Conservation (phyloP, 2,797 vertebrate species). For the Mus minutoides region DNA sequence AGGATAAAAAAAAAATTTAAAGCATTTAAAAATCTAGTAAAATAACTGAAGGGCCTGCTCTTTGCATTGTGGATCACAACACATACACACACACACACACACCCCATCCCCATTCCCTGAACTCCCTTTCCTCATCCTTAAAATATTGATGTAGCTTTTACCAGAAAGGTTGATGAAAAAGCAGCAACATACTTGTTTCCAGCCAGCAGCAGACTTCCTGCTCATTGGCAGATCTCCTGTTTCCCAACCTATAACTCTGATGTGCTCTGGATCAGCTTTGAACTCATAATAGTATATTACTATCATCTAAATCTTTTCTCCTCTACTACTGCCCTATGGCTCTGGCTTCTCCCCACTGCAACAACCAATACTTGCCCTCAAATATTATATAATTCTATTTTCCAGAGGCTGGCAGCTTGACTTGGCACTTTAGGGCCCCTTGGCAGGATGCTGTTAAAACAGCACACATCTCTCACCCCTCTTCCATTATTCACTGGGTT, state of each 20-base stretch:
- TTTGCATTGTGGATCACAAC: slow-evolving; percentile 86
- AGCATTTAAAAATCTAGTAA: slow-evolving; percentile 88
- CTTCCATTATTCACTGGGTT: slow-evolving; percentile 72
- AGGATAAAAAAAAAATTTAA: slow-evolving; percentile 85
- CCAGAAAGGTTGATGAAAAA: slow-evolving; percentile 78
- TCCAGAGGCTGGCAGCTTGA: slow-evolving; percentile 84
- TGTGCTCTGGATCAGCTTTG: slow-evolving; percentile 84
- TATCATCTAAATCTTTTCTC: slow-evolving; percentile 49
- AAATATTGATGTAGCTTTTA: slow-evolving; percentile 83
- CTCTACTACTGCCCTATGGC: slow-evolving; percentile 71
- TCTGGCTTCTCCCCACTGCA: slow-evolving; percentile 84
- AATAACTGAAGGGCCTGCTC: slow-evolving; percentile 88
- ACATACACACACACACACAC: slow-evolving; percentile 79
- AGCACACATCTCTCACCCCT: slow-evolving; percentile 71
- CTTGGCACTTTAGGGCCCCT: slow-evolving; percentile 88
- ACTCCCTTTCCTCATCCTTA: slow-evolving; percentile 69
- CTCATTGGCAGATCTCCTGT: slow-evolving; percentile 71
- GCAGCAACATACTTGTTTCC: slow-evolving; percentile 72
- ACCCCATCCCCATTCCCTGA: slow-evolving; percentile 51
- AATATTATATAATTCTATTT: slow-evolving; percentile 79
- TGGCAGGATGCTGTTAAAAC: slow-evolving; percentile 85
- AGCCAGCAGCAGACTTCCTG: slow-evolving; percentile 81
- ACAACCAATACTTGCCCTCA: slow-evolving; percentile 78
- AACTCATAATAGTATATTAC: slow-evolving; percentile 64
- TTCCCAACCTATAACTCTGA: slow-evolving; percentile 73